A percentile compares a stretch with the other conserved stretches of the same genome.
Evolutionary conservation across 2,113 vertebrate genomes (phyloP).

Genomic region (Speoplatyrhinus poulsoni): DNA sequence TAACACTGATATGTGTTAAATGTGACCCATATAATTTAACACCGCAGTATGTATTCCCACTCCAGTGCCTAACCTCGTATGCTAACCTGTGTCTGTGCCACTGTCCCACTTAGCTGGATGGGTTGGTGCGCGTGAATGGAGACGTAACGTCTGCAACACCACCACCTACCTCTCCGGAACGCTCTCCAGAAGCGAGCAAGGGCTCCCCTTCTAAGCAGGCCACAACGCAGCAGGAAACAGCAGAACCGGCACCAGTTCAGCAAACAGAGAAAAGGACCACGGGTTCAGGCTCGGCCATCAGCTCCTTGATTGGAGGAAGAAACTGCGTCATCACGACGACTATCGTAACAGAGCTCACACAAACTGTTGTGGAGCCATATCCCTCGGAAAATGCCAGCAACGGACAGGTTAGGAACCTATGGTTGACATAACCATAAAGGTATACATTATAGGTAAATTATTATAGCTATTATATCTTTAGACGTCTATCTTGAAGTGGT

Average conservation of each 20-base stretch:
- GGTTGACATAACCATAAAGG: background rate
- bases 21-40: background rate
- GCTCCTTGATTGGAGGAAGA: constrained; percentile 62
- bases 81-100: constrained; percentile 2
- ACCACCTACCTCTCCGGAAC: constrained; percentile 24
- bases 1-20: no score
- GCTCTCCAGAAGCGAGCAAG: constrained; percentile 3
- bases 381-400: constrained; percentile 34
- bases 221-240: constrained; percentile 19
- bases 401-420: constrained; percentile 52
- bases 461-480: no score
- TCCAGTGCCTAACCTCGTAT: background rate
- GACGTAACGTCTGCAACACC: constrained; percentile 26
- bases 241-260: constrained; percentile 1
- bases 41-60: background rate
- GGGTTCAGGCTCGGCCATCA: constrained; percentile 57
- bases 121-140: constrained; percentile 86
- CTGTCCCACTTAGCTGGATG: constrained; percentile 80
- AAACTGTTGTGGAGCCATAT: constrained; percentile 58
- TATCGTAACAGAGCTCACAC: constrained; percentile 75
- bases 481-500: no score
- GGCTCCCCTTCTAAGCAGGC: constrained; percentile 12
- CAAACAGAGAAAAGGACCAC: constrained; percentile 24
- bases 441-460: background rate
- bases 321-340: constrained; percentile 75